Evolutionary conservation across 2,797 vertebrate genomes (phyloP).

Genomic region (Mus caroli): DNA sequence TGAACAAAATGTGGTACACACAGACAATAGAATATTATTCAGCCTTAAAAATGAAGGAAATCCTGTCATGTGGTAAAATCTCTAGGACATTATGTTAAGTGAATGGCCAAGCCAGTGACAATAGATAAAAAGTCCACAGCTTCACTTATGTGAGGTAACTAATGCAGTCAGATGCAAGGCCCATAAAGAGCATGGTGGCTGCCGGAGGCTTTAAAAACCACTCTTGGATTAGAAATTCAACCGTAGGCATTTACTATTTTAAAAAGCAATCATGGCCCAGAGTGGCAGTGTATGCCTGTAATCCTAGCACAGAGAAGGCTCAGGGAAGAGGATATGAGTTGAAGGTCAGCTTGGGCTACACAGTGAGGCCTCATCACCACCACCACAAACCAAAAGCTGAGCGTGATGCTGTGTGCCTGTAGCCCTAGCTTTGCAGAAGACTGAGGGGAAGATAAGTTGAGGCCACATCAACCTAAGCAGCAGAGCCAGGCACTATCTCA

Average conservation of each 20-base stretch:
- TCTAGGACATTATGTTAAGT: not conserved
- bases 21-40: not conserved
- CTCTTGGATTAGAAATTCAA: not conserved
- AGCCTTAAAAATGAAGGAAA: constrained; percentile 33
- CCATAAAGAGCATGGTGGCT: not conserved
- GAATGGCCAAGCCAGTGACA: not conserved
- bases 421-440: not conserved
- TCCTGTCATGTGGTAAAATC: not conserved
- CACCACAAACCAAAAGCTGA: not conserved
- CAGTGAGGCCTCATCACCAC: not conserved
- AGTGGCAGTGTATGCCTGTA: not conserved
- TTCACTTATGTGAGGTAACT: not conserved
- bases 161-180: not conserved
- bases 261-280: not conserved
- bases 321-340: not conserved
- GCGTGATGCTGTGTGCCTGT: too few relatives aligned
- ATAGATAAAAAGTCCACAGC: not conserved
- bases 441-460: not conserved
- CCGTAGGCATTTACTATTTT: not conserved
- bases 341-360: not conserved
- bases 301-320: not conserved
- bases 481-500: not conserved
- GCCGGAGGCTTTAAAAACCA: not conserved
- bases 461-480: too few relatives aligned
- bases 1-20: not conserved